Conservation (phyloP, 2,113 vertebrate species). For the Rallus limicola region DNA sequence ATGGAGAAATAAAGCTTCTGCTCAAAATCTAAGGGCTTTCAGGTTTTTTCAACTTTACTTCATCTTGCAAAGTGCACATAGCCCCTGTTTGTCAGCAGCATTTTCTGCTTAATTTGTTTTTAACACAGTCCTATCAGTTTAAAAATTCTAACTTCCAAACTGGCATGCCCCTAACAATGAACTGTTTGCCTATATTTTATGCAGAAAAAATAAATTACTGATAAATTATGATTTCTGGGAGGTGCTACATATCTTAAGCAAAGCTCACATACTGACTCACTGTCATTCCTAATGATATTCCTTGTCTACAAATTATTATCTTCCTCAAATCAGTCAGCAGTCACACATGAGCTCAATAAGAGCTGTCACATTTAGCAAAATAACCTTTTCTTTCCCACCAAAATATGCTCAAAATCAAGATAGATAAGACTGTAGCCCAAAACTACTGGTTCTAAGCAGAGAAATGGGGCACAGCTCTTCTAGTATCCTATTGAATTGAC, state of each 20-base stretch:
- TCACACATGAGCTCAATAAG: not conserved
- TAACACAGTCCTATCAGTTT: not conserved
- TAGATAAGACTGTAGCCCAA: not conserved
- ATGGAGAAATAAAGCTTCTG: not conserved
- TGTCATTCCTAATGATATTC: not conserved
- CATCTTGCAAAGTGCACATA: not conserved
- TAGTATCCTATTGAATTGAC: not conserved
- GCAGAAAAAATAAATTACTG: fast-evolving
- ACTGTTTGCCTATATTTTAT: not conserved
- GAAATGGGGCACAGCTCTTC: not conserved
- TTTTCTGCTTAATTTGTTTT: not conserved
- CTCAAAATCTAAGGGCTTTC: not conserved
- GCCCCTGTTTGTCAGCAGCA: not conserved
- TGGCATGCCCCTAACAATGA: not conserved
- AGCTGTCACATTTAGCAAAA: not conserved
- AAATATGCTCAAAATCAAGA: not conserved
- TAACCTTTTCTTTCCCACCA: not conserved
- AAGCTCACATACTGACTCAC: not conserved
- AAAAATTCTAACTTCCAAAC: not conserved
- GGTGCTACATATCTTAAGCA: not conserved
- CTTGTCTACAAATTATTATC: not conserved
- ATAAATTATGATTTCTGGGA: not conserved
- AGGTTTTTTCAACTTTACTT: not conserved
- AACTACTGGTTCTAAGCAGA: not conserved
- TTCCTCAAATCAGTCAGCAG: not conserved